A percentile compares a stretch with the other conserved stretches of the same genome.
Conservation (phyloP, 2,113 vertebrate genomes). For the Drymodes brunneopygia region DNA sequence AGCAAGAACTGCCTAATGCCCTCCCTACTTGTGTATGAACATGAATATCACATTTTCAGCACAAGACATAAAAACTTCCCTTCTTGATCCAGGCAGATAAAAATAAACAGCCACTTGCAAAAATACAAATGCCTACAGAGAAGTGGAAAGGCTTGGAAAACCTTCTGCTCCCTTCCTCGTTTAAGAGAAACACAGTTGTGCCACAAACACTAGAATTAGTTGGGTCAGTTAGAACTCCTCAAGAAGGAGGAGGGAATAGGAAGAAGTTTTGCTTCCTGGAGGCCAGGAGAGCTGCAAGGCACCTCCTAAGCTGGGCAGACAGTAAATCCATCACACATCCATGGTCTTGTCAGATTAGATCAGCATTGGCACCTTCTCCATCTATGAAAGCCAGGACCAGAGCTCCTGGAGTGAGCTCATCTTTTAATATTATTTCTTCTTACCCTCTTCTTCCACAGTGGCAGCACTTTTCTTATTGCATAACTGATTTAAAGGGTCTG, state of each 20-base stretch:
- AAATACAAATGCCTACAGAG: neutral
- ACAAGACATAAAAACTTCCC: neutral
- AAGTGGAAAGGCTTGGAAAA: neutral
- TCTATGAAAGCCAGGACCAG: neutral
- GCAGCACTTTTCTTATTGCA: neutral
- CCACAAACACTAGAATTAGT: neutral
- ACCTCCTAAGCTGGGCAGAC: neutral
- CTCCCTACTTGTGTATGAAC: neutral
- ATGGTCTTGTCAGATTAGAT: neutral
- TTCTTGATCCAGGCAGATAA: neutral
- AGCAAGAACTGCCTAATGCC: neutral
- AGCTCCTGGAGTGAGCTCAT: neutral
- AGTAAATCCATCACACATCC: neutral
- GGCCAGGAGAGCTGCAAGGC: neutral
- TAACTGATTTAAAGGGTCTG: conserved; percentile 51
- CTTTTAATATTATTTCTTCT: neutral
- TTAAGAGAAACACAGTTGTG: neutral
- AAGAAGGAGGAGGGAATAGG: neutral
- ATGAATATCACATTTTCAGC: neutral
- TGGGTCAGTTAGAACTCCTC: neutral
- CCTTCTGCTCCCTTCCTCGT: neutral
- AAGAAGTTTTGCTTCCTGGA: neutral
- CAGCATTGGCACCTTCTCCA: neutral
- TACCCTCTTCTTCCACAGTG: neutral
- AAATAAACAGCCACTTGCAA: neutral